These are phyloP conservation scores for Dunckerocampus dactyliophorus DNA, from an alignment of 2,113 vertebrate species.

Conservation along the genomic window DNA sequence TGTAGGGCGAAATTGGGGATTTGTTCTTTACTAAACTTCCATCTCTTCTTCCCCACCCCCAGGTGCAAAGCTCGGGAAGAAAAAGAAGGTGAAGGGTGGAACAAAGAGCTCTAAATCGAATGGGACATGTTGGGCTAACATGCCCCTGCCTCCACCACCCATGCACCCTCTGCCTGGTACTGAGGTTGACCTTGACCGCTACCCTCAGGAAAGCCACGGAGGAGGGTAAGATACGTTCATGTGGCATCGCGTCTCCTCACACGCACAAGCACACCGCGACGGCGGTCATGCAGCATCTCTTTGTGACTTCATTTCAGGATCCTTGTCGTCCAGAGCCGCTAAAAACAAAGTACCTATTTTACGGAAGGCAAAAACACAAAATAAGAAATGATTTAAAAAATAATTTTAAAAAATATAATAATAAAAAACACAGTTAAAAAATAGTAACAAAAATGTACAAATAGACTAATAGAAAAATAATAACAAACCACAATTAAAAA, in stretches of 20 bases:
- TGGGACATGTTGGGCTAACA: slow-evolving; percentile 88
- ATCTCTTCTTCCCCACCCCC: slow-evolving; percentile 23
- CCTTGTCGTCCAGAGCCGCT: too few relatives aligned
- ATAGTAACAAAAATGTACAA: too few relatives aligned
- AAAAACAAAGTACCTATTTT: too few relatives aligned
- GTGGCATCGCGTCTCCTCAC: slow-evolving; percentile 37
- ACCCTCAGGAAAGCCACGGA: slow-evolving; percentile 83
- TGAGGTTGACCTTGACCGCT: slow-evolving; percentile 90
- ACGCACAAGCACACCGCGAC: slow-evolving; percentile 3
- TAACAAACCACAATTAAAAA: too few relatives aligned
- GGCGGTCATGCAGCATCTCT: background rate
- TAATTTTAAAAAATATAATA: too few relatives aligned
- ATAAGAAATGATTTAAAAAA: too few relatives aligned
- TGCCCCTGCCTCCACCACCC: slow-evolving; percentile 90
- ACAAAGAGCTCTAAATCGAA: slow-evolving; percentile 88
- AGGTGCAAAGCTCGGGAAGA: slow-evolving; percentile 95
- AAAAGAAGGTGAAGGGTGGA: slow-evolving; percentile 92
- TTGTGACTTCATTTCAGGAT: too few relatives aligned
- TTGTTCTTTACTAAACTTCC: slow-evolving; percentile 10
- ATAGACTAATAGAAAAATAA: too few relatives aligned
- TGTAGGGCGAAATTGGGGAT: slow-evolving; percentile 26
- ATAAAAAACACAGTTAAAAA: too few relatives aligned
- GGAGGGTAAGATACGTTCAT: slow-evolving; percentile 75
- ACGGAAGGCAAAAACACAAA: too few relatives aligned
- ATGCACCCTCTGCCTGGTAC: slow-evolving; percentile 93